Percentiles rank a stretch among this genome's conserved stretches.
These are phyloP conservation scores for Butastur rufipennis DNA, from an alignment of 2,113 vertebrate species.

Conservation along the genomic window DNA sequence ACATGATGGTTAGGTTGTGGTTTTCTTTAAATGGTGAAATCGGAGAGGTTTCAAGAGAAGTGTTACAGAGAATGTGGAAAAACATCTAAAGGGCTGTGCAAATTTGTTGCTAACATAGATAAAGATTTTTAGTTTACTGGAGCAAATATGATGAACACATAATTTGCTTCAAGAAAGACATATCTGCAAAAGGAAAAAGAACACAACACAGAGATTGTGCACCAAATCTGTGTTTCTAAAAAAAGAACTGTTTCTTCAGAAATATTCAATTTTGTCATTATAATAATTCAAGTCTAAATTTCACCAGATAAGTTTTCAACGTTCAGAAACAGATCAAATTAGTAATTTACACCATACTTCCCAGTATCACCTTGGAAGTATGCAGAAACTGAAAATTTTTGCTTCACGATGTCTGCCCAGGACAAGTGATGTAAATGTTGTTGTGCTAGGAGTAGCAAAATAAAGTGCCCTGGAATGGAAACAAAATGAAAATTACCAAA, in stretches of 20 bases:
- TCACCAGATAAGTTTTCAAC: background rate
- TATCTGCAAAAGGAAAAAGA: background rate
- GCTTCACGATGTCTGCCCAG: background rate
- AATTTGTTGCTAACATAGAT: background rate
- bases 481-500: background rate
- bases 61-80: background rate
- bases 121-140: background rate
- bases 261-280: background rate
- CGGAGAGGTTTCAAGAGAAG: background rate
- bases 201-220: background rate
- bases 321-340: background rate
- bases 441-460: background rate
- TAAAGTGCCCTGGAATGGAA: background rate
- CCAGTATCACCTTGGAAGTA: background rate
- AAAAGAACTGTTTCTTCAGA: background rate
- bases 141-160: background rate
- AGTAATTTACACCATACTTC: background rate
- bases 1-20: background rate
- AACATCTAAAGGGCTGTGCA: background rate
- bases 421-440: background rate
- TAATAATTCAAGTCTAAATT: background rate
- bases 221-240: background rate
- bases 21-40: background rate
- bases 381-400: background rate
- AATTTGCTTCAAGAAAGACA: background rate